Percentiles rank a stretch among this genome's conserved stretches.
Conservation (phyloP, 1,140 invertebrate species). For the Sycophaga agraensis region DNA sequence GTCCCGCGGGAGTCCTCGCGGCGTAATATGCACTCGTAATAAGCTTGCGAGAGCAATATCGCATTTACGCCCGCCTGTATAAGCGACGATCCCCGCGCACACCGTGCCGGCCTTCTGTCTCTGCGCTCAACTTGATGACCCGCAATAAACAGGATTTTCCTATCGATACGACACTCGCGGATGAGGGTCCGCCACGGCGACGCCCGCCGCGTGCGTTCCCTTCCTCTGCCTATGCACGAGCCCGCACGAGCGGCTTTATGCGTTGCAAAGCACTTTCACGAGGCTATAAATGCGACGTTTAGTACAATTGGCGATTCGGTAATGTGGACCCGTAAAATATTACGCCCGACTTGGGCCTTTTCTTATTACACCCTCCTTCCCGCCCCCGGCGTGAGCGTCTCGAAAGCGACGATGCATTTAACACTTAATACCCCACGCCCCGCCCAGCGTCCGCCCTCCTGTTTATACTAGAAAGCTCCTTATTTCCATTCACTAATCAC, state of each 20-base stretch:
- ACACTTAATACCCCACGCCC: too few relatives aligned
- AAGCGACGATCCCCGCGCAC: conserved; percentile 18
- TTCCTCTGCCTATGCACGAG: too few relatives aligned
- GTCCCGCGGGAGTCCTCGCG: not conserved
- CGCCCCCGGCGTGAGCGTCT: too few relatives aligned
- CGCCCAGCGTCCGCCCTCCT: too few relatives aligned
- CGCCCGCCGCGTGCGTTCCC: not conserved
- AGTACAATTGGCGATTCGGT: conserved; percentile 4
- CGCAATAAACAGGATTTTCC: conserved; percentile 31
- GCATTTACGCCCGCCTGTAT: conserved; percentile 28
- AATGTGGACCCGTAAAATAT: too few relatives aligned
- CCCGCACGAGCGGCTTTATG: not conserved
- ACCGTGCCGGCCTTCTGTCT: not conserved
- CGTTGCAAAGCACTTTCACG: conserved; percentile 2
- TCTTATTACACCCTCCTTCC: too few relatives aligned
- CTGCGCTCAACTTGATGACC: conserved; percentile 26
- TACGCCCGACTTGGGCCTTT: too few relatives aligned
- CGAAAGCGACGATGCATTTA: too few relatives aligned
- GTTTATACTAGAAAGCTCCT: too few relatives aligned
- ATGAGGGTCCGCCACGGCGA: not conserved
- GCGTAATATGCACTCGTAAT: conserved; percentile 29
- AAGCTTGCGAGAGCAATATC: conserved; percentile 24
- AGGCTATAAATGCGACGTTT: not conserved
- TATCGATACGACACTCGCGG: conserved; percentile 19
- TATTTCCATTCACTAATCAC: too few relatives aligned